Base-by-base conservation (phyloP, 1,140 invertebrate genomes). In the Drosophila albomicans region DNA sequence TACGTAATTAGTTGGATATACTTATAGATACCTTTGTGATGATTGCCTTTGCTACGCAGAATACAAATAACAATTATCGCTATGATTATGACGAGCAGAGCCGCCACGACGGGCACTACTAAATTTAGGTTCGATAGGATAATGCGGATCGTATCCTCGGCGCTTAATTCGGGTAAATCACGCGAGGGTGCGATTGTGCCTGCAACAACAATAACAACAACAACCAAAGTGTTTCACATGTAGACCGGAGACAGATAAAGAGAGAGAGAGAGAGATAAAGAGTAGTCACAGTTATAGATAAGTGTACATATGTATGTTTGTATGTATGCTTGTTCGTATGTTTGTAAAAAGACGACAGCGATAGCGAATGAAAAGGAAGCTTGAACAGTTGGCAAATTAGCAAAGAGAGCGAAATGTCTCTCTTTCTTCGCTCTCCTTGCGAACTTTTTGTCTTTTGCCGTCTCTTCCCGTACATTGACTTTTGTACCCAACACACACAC, bases 131-230 rank as follows among this genome's bases (percentile, higher is more conserved):
- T 98, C 77, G 96, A 95, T 91, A 97, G 95, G 86, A 97, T 95
- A 86, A 96, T 95, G 94, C 95, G 95, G 93, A 97, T 94, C 75
- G 96, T 96, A 93, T 96, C 96, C 93, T 97, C 96, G 80, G 95
- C 94, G 80, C 95, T 95, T 81, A 95, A 94, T 90, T 97, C 95
- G 81, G 95, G 96, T 78, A 97, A 94, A 93, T 98, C 96, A 93
- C 96, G 96, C 92, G 96, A 96, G 92, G 97, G 97, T 93, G 97
- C 96, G 93, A 98, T 97, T 93, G 97, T 98, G 95, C 97, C 97
- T 98, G 96, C 94, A 97, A 81, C 73, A 85, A 88, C 85, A 77
- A 78, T 52, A 80, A 85, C 78, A 88, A 86, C 82, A 86, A 88
- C 85, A 88, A 88, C 84, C 85, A 87, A 87, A 73, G 85, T 77